phyloP scores from a whole-genome alignment of 2,888 invertebrate genomes.

The Geotrupes spiniger region DNA sequence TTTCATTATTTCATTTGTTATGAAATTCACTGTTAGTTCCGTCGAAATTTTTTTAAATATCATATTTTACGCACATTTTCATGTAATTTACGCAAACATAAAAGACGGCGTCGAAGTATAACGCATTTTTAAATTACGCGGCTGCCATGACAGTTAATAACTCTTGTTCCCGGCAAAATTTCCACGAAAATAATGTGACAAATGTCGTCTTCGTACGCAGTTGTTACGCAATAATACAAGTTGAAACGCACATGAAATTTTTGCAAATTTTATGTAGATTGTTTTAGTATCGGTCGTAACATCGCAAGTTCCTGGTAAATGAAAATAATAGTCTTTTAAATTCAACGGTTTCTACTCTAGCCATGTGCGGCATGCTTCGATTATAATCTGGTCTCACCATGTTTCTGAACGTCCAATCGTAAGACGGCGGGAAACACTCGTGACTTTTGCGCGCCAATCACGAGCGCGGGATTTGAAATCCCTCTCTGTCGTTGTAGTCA shows the following conservation, averaged over 20 bases:
- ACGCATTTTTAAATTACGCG: conserved; percentile 35
- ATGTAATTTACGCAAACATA: conserved; percentile 13
- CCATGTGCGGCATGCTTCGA: conserved; percentile 38
- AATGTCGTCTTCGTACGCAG: conserved; percentile 17
- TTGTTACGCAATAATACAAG: conserved; percentile 18
- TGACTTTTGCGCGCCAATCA: conserved; percentile 45
- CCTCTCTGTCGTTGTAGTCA: conserved; percentile 47
- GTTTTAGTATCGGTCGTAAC: conserved; percentile 26
- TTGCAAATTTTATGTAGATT: conserved; percentile 27
- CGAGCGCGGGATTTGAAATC: conserved; percentile 49
- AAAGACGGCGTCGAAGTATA: conserved; percentile 7
- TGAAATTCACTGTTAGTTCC: background rate
- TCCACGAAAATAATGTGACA: conserved; percentile 3
- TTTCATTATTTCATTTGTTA: conserved; percentile 11
- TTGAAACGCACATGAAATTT: conserved; percentile 27
- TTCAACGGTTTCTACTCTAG: conserved; percentile 28
- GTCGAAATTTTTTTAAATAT: background rate
- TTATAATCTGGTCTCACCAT: conserved; percentile 19
- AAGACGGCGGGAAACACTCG: conserved; percentile 47
- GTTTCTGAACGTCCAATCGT: conserved; percentile 40
- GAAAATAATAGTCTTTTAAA: background rate
- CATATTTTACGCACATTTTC: conserved; percentile 8
- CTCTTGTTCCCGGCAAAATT: conserved; percentile 40
- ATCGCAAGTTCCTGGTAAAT: background rate
- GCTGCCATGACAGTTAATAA: conserved; percentile 43